Conservation (phyloP, 2,797 vertebrate genomes). For the Rousettus madagascariensis region DNA sequence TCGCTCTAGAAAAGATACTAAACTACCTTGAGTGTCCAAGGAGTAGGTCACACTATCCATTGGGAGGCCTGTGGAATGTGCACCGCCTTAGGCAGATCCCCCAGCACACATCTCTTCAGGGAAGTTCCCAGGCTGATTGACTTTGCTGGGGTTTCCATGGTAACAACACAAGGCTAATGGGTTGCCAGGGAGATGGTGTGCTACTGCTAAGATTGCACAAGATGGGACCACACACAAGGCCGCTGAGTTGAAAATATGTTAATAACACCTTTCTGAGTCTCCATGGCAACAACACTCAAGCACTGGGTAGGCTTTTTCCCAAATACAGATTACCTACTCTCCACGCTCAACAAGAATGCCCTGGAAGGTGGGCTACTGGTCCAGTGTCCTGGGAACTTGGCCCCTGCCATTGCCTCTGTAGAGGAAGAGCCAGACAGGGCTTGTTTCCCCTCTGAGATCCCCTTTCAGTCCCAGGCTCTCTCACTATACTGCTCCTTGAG, state of each 20-base stretch:
- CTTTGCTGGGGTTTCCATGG: conserved; percentile 70
- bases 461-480: neutral
- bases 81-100: conserved; percentile 28
- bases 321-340: conserved; percentile 66
- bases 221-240: conserved; percentile 75
- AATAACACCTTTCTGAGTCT: conserved; percentile 78
- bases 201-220: conserved; percentile 68
- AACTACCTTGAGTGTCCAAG: neutral
- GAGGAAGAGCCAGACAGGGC: neutral
- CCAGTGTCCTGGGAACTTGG: neutral
- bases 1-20: conserved; percentile 52
- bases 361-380: conserved; percentile 21
- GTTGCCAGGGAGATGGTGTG: conserved; percentile 72
- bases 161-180: conserved; percentile 74
- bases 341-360: neutral
- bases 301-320: conserved; percentile 65
- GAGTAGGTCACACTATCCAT: neutral
- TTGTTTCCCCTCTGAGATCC: neutral
- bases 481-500: neutral
- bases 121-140: conserved; percentile 56
- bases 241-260: conserved; percentile 73
- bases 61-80: conserved; percentile 6
- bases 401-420: neutral
- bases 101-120: neutral
- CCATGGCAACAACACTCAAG: conserved; percentile 73